Conservation (phyloP, 1,140 invertebrate species). For the Metopolophium dirhodum region DNA sequence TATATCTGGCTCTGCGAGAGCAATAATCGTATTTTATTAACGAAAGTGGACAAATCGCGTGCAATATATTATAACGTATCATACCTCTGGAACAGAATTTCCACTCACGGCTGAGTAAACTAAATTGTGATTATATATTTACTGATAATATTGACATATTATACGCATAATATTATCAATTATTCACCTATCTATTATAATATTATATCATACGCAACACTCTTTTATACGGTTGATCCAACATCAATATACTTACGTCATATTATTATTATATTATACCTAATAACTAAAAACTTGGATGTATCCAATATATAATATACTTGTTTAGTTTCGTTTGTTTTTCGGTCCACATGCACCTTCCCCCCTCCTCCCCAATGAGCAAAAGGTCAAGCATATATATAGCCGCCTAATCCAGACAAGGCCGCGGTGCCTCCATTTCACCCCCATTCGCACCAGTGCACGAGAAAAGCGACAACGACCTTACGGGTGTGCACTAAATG, state of each 20-base stretch:
- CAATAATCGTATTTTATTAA: background rate
- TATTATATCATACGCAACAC: no score
- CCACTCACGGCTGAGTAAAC: background rate
- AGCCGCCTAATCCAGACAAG: background rate
- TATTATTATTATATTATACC: background rate
- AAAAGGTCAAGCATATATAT: background rate
- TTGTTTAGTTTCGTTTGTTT: background rate
- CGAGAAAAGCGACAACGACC: background rate
- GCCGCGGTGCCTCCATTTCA: background rate
- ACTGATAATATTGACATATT: background rate
- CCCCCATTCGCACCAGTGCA: background rate
- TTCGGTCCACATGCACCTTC: background rate
- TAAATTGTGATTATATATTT: background rate
- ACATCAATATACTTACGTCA: background rate
- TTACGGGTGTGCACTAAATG: background rate
- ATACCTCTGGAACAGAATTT: background rate
- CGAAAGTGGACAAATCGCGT: no score
- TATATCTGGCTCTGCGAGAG: background rate
- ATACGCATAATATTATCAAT: background rate
- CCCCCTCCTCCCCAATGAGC: accelerated
- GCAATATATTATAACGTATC: no score
- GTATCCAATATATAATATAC: background rate
- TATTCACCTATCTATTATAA: no score
- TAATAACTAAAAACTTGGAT: background rate
- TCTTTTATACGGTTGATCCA: background rate